Conservation (phyloP, 2,888 invertebrate species). For the Macrophya annulata region DNA sequence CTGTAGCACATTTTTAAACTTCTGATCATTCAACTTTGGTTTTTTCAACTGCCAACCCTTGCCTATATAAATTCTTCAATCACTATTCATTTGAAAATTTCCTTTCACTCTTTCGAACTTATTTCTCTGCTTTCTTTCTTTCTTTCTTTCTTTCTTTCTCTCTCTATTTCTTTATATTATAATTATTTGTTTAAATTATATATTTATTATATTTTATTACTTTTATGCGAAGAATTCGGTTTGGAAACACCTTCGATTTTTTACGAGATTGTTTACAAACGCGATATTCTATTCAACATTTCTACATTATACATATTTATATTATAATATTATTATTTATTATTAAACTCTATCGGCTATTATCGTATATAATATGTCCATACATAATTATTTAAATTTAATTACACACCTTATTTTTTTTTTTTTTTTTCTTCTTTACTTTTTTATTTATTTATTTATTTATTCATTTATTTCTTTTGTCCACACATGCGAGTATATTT, state of each 20-base stretch:
- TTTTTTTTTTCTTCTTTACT: slow-evolving; percentile 52
- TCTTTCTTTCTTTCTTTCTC: slow-evolving; percentile 48
- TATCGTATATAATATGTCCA: not conserved
- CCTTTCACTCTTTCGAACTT: slow-evolving; percentile 53
- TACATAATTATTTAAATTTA: slow-evolving; percentile 42
- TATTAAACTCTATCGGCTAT: slow-evolving; percentile 49
- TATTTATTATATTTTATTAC: slow-evolving; percentile 45
- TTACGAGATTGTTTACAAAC: slow-evolving; percentile 38
- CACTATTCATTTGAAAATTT: slow-evolving; percentile 18
- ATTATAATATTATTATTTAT: slow-evolving; percentile 30
- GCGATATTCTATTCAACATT: slow-evolving; percentile 42
- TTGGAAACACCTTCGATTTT: not conserved
- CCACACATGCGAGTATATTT: slow-evolving; percentile 67
- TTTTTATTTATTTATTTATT: too few species aligned
- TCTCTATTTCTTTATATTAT: slow-evolving; percentile 56
- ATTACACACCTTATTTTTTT: slow-evolving; percentile 46
- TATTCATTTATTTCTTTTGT: slow-evolving; percentile 60
- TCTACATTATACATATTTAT: slow-evolving; percentile 42
- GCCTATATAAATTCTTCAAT: slow-evolving; percentile 17
- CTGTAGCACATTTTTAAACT: slow-evolving; percentile 46
- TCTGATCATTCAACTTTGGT: not conserved
- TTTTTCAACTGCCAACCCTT: not conserved
- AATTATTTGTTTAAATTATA: slow-evolving; percentile 48
- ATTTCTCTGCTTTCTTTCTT: slow-evolving; percentile 51
- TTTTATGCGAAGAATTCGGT: slow-evolving; percentile 38